These are phyloP conservation scores for Novumbra hubbsi DNA, from an alignment of 2,797 vertebrate species.

Conservation along the genomic window DNA sequence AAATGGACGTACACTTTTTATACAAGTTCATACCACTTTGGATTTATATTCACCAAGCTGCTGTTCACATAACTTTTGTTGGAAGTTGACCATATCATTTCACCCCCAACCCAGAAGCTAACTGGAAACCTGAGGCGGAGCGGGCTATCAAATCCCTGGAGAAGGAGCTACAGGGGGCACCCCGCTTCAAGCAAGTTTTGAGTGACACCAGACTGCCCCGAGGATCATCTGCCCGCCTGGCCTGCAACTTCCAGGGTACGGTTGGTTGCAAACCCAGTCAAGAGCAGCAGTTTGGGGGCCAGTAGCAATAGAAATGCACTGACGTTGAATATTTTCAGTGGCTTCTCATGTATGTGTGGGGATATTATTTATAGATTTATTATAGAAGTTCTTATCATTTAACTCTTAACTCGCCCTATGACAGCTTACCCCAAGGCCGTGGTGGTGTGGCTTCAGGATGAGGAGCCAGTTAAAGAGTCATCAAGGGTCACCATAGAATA, in stretches of 20 bases:
- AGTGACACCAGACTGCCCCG: constrained; percentile 56
- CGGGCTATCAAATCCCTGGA: constrained; percentile 69
- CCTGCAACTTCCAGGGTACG: constrained; percentile 73
- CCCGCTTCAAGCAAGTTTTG: constrained; percentile 60
- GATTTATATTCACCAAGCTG: constrained; percentile 26
- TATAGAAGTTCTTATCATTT: neutral
- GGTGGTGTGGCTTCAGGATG: constrained; percentile 72
- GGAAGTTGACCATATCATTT: neutral
- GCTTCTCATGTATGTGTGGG: neutral
- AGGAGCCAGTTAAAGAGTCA: constrained; percentile 52
- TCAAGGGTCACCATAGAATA: constrained; percentile 53
- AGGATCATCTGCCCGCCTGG: constrained; percentile 62
- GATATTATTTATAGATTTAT: neutral
- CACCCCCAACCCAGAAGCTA: constrained; percentile 58
- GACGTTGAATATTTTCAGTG: neutral
- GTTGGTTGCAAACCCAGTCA: neutral
- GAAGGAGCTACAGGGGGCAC: constrained; percentile 61
- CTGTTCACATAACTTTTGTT: neutral
- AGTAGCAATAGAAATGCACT: neutral
- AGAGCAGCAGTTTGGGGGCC: neutral
- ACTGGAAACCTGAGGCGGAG: constrained; percentile 72
- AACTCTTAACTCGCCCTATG: neutral
- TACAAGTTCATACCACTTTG: no score
- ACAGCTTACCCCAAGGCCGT: constrained; percentile 76
- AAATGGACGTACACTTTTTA: constrained; percentile 4